Percentiles rank a stretch among this genome's conserved stretches.
phyloP scores from a whole-genome alignment of 2,113 vertebrate species.

The Pao palembangensis region DNA sequence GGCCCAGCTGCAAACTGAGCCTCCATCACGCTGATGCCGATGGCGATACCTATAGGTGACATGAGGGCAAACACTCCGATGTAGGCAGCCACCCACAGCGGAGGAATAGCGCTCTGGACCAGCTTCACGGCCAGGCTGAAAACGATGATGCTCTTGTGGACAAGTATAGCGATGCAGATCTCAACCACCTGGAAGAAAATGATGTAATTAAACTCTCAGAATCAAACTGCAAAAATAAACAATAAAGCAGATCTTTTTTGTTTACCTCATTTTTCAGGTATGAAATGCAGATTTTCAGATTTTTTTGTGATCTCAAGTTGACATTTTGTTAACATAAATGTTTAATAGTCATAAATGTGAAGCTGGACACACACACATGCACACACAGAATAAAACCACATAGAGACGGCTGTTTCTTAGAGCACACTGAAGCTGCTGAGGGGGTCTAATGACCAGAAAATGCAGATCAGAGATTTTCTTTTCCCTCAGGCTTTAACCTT shows the following conservation, averaged over 20 bases:
- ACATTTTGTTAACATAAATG: no score
- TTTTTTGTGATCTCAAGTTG: no score
- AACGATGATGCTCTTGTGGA: slow-evolving; percentile 87
- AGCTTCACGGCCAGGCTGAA: slow-evolving; percentile 86
- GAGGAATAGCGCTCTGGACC: slow-evolving; percentile 70
- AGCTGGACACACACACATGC: slow-evolving; percentile 1
- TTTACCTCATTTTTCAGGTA: no score
- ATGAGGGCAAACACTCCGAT: slow-evolving; percentile 79
- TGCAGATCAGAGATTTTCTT: slow-evolving; percentile 4
- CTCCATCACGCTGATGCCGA: slow-evolving; percentile 79
- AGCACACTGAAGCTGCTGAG: background rate
- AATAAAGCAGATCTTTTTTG: background rate
- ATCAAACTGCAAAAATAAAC: background rate
- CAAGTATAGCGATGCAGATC: slow-evolving; percentile 84
- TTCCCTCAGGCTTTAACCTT: slow-evolving; percentile 15
- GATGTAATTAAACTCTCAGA: background rate
- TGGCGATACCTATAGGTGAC: slow-evolving; percentile 81
- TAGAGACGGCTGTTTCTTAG: background rate
- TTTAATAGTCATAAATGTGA: background rate
- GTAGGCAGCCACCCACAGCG: slow-evolving; percentile 77
- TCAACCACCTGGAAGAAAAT: slow-evolving; percentile 72
- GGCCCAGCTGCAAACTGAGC: slow-evolving; percentile 55
- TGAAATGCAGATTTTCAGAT: no score
- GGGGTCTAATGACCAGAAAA: slow-evolving; percentile 18
- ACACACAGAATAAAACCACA: background rate